Percentiles rank a stretch among this genome's conserved stretches.
Conservation (phyloP, 2,113 vertebrate genomes). For the Tor tambroides region DNA sequence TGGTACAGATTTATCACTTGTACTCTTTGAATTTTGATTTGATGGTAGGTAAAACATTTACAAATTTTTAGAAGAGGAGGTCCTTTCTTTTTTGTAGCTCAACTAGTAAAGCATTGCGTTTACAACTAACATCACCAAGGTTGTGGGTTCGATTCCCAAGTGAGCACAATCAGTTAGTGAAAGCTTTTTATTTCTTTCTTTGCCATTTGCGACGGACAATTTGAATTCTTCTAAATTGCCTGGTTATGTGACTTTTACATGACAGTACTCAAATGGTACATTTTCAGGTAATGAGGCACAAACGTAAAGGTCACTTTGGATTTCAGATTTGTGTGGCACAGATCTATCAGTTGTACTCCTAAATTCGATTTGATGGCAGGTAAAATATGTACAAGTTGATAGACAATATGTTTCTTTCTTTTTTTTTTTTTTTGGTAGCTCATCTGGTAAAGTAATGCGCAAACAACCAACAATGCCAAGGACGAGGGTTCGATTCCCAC, state of each 20-base stretch:
- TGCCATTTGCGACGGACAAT: not conserved
- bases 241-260: not conserved
- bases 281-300: not conserved
- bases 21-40: not conserved
- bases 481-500: not conserved
- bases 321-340: not conserved
- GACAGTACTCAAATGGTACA: not conserved
- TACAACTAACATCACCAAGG: not conserved
- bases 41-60: not conserved
- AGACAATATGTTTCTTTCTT: no score
- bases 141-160: not conserved
- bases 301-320: constrained; percentile 18
- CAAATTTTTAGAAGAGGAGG: not conserved
- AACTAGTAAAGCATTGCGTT: not conserved
- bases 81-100: no score
- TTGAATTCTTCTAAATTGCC: not conserved
- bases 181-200: not conserved
- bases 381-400: not conserved
- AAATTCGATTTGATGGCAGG: not conserved
- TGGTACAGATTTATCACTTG: not conserved
- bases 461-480: no score
- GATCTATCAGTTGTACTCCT: not conserved
- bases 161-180: no score
- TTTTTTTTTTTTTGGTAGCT: no score
- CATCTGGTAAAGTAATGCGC: no score